Evolutionary conservation across 2,797 vertebrate species (phyloP), one percentile per base, ranked within the genome.

Genomic region (Meriones psammophilus): DNA sequence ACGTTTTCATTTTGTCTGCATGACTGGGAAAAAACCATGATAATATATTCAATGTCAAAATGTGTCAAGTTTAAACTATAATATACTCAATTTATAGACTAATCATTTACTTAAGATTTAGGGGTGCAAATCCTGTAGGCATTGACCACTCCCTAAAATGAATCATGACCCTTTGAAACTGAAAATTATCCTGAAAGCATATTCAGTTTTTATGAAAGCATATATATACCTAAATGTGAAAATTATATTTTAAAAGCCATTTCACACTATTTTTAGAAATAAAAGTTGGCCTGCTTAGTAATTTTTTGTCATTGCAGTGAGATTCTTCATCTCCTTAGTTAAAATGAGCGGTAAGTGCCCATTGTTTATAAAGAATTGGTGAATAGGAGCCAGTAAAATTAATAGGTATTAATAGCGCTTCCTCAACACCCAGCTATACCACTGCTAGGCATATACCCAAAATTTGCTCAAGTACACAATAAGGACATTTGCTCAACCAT

Each of bases 251-350:
- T 87, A 81, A 79, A 96, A 85, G n/a, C 56, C 56, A 6, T 86
- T 54, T 94, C 69, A 80, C 36, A 81, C 42, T 86, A 13, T 76
- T 94, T 88, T 64, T 22, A 60, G 66, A 96, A n/a, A 1, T 8
- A 28, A 36, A 78, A 79, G 58, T 86, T 93, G 58, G 18, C 36
- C n/a, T 93, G 10, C 33, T 94, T 18, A 92, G 0, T 84, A 26
- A 0, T 62, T 71, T 96, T 39, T 95, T 93, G 24, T 77, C 93
- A 79, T 62, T 66, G 36, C 93, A 64, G 33, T 68, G 68, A 92
- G 17, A 3, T 26, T 64, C 26, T 88, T 90, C 22, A 46, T 80
- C 96, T 96, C 33, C 36, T 66, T 42, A 85, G 12, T 78, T 88
- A 12, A 33, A 74, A 62, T 92, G 30, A 94, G 26, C 56, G 85